Percentiles rank a stretch among this genome's conserved stretches.
phyloP scores from a whole-genome alignment of 2,113 vertebrate species.

The Psittacula cyanocephala region DNA sequence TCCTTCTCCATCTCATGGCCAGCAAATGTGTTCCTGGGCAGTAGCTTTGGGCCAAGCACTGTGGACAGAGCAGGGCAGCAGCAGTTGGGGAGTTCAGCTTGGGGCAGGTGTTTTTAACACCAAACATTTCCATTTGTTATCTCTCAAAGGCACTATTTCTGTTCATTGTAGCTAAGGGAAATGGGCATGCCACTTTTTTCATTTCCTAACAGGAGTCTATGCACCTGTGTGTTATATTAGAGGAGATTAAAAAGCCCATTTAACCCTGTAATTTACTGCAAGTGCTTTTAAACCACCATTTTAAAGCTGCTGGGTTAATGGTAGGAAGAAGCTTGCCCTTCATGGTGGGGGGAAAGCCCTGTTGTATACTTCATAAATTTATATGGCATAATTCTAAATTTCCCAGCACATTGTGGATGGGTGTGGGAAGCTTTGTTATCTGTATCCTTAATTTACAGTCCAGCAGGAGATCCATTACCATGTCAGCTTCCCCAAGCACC shows the following conservation, averaged over 20 bases:
- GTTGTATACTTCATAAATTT: not conserved
- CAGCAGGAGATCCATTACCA: not conserved
- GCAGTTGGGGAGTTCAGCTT: not conserved
- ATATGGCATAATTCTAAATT: not conserved
- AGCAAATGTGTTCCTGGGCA: not conserved
- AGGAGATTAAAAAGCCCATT: not conserved
- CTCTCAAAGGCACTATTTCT: not conserved
- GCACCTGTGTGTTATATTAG: not conserved
- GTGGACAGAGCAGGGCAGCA: rapidly evolving
- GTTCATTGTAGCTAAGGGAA: not conserved
- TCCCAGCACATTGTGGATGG: not conserved
- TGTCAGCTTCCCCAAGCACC: not conserved
- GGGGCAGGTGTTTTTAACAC: not conserved
- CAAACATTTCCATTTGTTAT: no score
- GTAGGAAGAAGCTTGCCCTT: not conserved
- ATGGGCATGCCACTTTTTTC: not conserved
- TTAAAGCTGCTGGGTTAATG: not conserved
- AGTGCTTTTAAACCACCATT: not conserved
- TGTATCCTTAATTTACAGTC: not conserved
- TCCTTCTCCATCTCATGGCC: not conserved
- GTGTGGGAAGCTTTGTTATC: not conserved
- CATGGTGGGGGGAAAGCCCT: rapidly evolving
- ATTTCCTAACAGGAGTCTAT: not conserved
- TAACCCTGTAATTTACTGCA: not conserved
- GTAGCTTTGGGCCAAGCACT: not conserved